A percentile compares a stretch with the other conserved stretches of the same genome.
Evolutionary conservation across 2,797 vertebrate genomes (phyloP).

Genomic region (Trichosurus vulpecula): DNA sequence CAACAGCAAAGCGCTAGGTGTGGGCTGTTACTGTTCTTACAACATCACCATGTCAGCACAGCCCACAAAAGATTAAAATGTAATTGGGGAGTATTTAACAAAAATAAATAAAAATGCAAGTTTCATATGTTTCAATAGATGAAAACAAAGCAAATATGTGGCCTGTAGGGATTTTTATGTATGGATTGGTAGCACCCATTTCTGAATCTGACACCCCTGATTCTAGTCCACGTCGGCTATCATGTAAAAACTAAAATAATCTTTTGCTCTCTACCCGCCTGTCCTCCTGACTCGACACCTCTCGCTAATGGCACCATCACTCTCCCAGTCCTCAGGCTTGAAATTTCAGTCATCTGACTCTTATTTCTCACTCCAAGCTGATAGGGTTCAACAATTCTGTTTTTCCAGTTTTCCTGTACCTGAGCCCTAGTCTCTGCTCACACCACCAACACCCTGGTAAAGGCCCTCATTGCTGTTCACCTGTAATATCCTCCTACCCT

Average conservation of each 20-base stretch:
- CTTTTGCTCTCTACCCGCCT: background rate
- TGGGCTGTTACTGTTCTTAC: background rate
- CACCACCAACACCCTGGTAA: background rate
- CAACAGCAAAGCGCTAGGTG: background rate
- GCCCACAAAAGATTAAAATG: background rate
- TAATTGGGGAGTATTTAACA: background rate
- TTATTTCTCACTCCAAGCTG: background rate
- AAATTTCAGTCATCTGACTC: background rate
- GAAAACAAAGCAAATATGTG: background rate
- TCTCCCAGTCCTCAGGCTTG: background rate
- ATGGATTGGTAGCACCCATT: background rate
- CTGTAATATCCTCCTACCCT: constrained; percentile 4
- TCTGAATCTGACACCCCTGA: background rate
- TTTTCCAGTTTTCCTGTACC: background rate
- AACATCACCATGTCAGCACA: background rate
- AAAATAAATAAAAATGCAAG: background rate
- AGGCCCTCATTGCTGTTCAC: background rate
- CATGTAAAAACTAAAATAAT: background rate
- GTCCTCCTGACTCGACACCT: background rate
- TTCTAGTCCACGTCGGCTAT: background rate
- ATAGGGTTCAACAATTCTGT: background rate
- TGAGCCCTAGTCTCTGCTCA: background rate
- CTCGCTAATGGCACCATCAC: background rate
- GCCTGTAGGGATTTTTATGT: background rate
- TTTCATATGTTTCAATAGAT: no score